Evolutionary conservation across 2,888 invertebrate genomes (phyloP), one percentile per base, ranked within the genome.

Genomic region (Ligdia adustata): DNA sequence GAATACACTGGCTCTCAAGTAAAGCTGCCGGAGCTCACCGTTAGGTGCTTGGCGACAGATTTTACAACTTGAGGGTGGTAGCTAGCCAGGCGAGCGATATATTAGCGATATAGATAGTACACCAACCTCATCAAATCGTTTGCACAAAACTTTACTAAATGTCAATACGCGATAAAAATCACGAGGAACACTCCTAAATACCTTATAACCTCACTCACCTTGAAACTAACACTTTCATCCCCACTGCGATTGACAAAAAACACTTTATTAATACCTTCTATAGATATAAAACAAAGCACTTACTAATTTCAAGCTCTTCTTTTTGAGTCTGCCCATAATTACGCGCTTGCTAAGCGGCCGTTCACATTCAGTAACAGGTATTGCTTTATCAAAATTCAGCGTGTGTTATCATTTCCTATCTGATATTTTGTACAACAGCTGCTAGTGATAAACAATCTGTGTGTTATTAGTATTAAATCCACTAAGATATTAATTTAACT

Each of bases 231-330:
- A 6, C 33, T 46, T 5, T 20, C 39, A 4, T n/a, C 39, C 2
- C 40, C 29, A 6, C 31, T 16, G 0, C 34, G 39, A 1, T 39
- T 46, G 1, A 34, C 20, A 14, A 40, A 39, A 7, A 35, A n/a
- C 35, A 46, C 29, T 1, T 20, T 11, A n/a, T 46, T 40, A 0
- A 3, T 9, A 13, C 22, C 7, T 28, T 15, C 24, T 34, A 34
- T 46, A 9, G 7, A 28, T 12, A 27, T 14, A 13, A 14, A 7
- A 24, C 4, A 27, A 14, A 12, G 1, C 27, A 53, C 51, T 52
- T 41, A 57, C 57, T 32, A 52, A 52, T 14, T 47, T 49, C 16
- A 37, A 49, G 14, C 15, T 32, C 32, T 18, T 52, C 33, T 29
- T 52, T 11, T 43, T 9, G 7, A 50, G 2, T 29, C 34, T 47